Conservation (phyloP, 1,140 invertebrate genomes). For the Cydia splendana region DNA sequence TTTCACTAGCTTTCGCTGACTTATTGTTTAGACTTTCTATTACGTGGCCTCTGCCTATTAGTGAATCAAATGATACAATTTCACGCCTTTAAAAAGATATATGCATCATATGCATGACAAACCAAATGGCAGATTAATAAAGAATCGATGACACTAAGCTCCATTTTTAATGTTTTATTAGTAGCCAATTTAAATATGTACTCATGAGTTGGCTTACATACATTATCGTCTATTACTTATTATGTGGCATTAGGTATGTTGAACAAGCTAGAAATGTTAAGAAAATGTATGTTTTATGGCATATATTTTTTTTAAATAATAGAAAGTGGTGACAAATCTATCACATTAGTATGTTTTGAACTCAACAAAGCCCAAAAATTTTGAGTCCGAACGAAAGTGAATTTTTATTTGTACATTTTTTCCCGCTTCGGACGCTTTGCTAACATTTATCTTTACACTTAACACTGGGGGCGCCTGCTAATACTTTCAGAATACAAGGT, state of each 20-base stretch:
- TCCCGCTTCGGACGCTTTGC: neutral
- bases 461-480: slow-evolving; percentile 15
- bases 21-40: slow-evolving; percentile 79
- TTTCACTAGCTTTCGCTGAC: slow-evolving; percentile 75
- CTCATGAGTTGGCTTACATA: too few relatives aligned
- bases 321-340: slow-evolving; percentile 5
- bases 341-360: slow-evolving; percentile 1
- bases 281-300: neutral
- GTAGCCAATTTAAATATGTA: neutral
- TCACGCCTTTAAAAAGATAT: slow-evolving; percentile 54
- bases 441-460: slow-evolving; percentile 23
- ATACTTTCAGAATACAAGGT: neutral
- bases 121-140: neutral
- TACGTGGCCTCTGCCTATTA: slow-evolving; percentile 55
- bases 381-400: slow-evolving; percentile 20
- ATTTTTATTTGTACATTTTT: slow-evolving; percentile 18
- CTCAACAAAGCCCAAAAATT: neutral
- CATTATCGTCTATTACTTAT: too few relatives aligned
- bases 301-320: too few relatives aligned
- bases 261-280: neutral
- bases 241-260: neutral
- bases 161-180: neutral
- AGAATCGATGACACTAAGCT: slow-evolving; percentile 11
- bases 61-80: slow-evolving; percentile 63
- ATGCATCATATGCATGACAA: slow-evolving; percentile 16